phyloP scores from a whole-genome alignment of 2,113 vertebrate genomes.

The Dromiciops gliroides region DNA sequence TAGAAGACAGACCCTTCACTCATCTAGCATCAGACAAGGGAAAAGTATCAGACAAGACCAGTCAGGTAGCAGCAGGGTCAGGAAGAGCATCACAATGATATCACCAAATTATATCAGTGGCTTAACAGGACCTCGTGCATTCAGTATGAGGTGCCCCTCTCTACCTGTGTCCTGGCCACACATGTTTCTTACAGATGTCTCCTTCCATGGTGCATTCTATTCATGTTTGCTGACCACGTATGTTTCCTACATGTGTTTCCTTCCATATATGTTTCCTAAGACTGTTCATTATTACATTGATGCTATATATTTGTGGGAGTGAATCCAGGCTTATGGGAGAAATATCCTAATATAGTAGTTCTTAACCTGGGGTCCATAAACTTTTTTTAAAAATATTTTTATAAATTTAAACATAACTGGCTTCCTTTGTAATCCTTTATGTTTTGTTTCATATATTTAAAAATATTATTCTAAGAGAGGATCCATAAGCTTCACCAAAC shows the following conservation, averaged over 20 bases:
- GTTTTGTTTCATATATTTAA: background rate
- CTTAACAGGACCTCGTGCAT: background rate
- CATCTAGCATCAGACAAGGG: too few species aligned
- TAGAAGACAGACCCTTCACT: too few species aligned
- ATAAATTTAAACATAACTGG: background rate
- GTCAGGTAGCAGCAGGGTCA: too few species aligned
- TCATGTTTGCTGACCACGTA: background rate
- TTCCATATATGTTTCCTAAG: too few species aligned
- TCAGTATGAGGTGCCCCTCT: background rate
- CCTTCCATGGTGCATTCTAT: background rate
- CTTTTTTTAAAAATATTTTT: background rate
- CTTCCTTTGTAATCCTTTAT: background rate
- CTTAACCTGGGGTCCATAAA: background rate
- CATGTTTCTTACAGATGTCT: background rate
- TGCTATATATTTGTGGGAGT: background rate
- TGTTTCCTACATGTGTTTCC: background rate
- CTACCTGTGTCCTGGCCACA: background rate
- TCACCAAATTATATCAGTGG: too few species aligned
- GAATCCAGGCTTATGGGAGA: background rate
- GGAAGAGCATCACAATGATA: too few species aligned
- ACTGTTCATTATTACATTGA: too few species aligned
- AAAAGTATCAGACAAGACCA: too few species aligned
- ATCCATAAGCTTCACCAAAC: background rate
- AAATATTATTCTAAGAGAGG: background rate
- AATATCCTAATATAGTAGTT: background rate